Conservation (phyloP, 1,140 invertebrate genomes). For the Drosophila setifemur region DNA sequence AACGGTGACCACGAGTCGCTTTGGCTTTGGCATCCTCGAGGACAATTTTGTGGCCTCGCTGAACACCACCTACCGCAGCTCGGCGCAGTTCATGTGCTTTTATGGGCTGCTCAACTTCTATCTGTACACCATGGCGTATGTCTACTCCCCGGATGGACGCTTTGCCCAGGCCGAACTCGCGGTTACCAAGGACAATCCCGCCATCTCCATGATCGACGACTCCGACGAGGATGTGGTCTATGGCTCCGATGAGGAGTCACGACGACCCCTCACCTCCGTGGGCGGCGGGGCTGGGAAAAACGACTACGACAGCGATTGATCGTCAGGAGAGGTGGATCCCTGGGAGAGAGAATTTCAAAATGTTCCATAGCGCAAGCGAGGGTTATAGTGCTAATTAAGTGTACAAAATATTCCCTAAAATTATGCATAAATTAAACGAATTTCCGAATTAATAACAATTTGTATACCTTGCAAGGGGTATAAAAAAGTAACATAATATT, state of each 20-base stretch:
- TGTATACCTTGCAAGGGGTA: no score
- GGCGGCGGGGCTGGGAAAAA: conserved; percentile 84
- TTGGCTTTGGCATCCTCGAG: conserved; percentile 93
- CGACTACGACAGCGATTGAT: conserved; percentile 87
- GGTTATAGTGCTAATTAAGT: conserved; percentile 39
- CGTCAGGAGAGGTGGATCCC: neutral
- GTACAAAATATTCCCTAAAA: conserved; percentile 54
- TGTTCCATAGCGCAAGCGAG: conserved; percentile 48
- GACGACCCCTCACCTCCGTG: conserved; percentile 85
- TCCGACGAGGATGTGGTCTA: conserved; percentile 98
- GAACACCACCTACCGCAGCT: conserved; percentile 93
- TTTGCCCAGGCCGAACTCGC: conserved; percentile 92
- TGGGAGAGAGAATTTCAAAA: conserved; percentile 10
- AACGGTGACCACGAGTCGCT: conserved; percentile 90
- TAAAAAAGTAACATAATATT: no score
- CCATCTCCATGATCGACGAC: conserved; percentile 99
- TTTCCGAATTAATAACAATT: conserved; percentile 23
- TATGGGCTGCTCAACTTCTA: conserved; percentile 98
- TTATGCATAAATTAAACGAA: conserved; percentile 39
- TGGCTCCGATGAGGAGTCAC: conserved; percentile 94
- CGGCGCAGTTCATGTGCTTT: conserved; percentile 96
- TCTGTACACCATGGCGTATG: conserved; percentile 95
- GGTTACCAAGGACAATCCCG: conserved; percentile 97
- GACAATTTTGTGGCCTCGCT: conserved; percentile 96
- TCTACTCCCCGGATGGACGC: conserved; percentile 93